Evolutionary conservation across 2,797 vertebrate species (phyloP).

Genomic region (Chloroceryle amazona): DNA sequence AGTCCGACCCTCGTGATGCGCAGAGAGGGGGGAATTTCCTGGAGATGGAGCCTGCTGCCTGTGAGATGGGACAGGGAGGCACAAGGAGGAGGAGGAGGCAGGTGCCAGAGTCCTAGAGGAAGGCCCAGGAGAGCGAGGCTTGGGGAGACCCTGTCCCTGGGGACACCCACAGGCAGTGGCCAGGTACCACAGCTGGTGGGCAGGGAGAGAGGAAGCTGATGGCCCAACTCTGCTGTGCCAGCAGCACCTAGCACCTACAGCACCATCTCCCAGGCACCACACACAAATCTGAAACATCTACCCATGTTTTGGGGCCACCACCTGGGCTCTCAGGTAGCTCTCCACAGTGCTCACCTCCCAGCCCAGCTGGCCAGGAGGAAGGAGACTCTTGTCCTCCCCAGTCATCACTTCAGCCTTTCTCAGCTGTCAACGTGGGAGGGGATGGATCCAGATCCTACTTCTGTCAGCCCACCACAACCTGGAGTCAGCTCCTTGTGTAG

Average conservation of each 20-base stretch:
- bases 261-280: background rate
- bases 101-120: background rate
- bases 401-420: fast-evolving
- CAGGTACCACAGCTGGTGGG: background rate
- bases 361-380: background rate
- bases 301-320: background rate
- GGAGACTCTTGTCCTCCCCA: background rate
- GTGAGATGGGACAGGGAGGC: fast-evolving
- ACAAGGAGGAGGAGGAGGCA: background rate
- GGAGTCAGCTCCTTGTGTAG: background rate
- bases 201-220: background rate
- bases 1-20: fast-evolving
- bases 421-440: background rate
- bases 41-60: background rate
- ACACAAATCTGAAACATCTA: background rate
- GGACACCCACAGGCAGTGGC: background rate
- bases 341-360: background rate
- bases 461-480: background rate
- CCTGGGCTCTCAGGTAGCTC: background rate
- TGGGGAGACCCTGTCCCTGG: background rate
- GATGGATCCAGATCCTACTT: background rate
- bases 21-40: background rate
- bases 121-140: fast-evolving
- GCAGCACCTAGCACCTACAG: background rate
- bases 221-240: background rate